Conservation (phyloP, 1,140 invertebrate genomes). For the Latrodectus geometricus region DNA sequence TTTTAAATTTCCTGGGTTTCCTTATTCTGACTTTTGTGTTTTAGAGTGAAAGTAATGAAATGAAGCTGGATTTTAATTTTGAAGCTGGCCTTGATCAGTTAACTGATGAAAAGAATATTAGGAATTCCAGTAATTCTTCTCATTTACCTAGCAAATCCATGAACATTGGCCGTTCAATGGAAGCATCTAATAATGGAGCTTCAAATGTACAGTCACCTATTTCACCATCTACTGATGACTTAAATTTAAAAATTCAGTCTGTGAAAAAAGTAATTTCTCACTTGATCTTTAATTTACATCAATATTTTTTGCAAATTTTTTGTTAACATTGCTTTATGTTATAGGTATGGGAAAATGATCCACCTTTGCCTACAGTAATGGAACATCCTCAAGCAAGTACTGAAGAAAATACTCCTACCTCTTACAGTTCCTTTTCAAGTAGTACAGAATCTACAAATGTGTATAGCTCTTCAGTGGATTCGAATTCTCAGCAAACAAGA, state of each 20-base stretch:
- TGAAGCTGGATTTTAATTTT: conserved; percentile 91
- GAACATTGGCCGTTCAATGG: conserved; percentile 76
- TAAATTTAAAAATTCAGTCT: conserved; percentile 93
- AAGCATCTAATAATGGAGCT: conserved; percentile 68
- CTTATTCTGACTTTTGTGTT: background rate
- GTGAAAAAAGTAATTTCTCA: conserved; percentile 82
- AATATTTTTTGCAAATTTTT: background rate
- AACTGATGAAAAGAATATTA: conserved; percentile 77
- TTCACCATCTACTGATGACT: conserved; percentile 83
- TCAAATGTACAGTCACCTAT: conserved; percentile 73
- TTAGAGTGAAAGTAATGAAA: conserved; percentile 80
- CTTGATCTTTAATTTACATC: background rate
- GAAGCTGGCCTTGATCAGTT: conserved; percentile 77
- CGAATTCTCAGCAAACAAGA: conserved; percentile 24
- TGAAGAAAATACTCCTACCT: conserved; percentile 46
- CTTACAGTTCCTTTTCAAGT: conserved; percentile 41
- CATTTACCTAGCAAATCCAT: conserved; percentile 70
- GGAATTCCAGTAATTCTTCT: conserved; percentile 68
- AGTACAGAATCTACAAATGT: conserved; percentile 36
- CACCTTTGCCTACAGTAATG: conserved; percentile 76
- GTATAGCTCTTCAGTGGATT: conserved; percentile 35
- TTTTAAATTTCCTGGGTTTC: background rate
- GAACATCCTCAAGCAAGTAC: conserved; percentile 72
- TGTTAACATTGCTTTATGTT: too few relatives aligned
- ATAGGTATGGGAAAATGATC: conserved; percentile 80